phyloP scores from a whole-genome alignment of 2,113 vertebrate genomes.

The Emydura subglobosa region DNA sequence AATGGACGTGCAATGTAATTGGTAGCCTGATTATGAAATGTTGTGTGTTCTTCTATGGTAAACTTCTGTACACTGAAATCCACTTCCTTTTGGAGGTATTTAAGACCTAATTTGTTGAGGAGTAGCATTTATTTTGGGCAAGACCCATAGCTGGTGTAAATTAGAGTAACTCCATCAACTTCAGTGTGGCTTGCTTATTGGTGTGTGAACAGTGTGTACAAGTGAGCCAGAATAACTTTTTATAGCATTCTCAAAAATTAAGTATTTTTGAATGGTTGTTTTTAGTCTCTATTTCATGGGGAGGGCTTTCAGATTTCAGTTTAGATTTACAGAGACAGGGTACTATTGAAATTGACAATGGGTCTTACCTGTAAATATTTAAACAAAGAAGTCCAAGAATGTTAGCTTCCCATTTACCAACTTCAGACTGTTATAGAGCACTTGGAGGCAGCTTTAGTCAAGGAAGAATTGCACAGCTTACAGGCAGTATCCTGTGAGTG shows the following conservation, averaged over 20 bases:
- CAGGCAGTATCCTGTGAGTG: not conserved
- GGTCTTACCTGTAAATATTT: not conserved
- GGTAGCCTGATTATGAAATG: not conserved
- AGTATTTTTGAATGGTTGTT: not conserved
- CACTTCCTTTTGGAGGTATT: not conserved
- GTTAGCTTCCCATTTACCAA: not conserved
- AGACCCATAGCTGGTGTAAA: not conserved
- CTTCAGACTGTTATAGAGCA: not conserved
- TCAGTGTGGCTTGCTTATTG: not conserved
- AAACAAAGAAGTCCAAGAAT: not conserved
- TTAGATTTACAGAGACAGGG: not conserved
- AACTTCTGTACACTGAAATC: not conserved
- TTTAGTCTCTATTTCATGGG: not conserved
- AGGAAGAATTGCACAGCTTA: not conserved
- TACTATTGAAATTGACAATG: not conserved
- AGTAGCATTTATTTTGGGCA: not conserved
- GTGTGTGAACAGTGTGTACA: not conserved
- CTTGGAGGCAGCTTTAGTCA: not conserved
- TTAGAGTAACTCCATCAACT: not conserved
- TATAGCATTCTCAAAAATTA: not conserved
- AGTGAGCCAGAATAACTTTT: not conserved
- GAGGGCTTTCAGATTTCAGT: not conserved
- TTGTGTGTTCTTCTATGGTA: fast-evolving
- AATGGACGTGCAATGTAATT: not conserved
- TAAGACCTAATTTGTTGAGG: not conserved